These are phyloP conservation scores for Acleris sparsana DNA, from an alignment of 2,888 invertebrate genomes.

Conservation along the genomic window DNA sequence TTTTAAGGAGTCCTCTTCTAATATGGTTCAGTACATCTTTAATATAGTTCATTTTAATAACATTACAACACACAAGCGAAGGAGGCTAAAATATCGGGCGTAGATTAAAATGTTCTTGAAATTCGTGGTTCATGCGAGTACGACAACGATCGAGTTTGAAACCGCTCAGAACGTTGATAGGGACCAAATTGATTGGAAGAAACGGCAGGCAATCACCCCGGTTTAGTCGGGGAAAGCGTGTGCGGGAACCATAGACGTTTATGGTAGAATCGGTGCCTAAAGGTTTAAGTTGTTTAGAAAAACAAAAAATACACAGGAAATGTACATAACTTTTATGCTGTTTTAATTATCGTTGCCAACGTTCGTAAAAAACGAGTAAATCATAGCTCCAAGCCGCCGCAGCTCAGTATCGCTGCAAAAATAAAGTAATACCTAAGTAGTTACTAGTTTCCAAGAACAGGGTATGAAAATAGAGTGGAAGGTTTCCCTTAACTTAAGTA, in stretches of 20 bases:
- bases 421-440: too few species aligned
- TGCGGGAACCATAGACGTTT: background rate
- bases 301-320: too few species aligned
- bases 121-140: background rate
- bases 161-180: slow-evolving; percentile 7
- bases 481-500: background rate
- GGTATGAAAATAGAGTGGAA: background rate
- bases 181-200: slow-evolving; percentile 14
- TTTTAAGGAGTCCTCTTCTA: slow-evolving; percentile 3
- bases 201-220: slow-evolving; percentile 11
- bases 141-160: background rate
- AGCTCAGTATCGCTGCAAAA: too few species aligned
- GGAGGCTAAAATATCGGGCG: background rate
- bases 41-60: background rate
- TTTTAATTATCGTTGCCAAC: too few species aligned
- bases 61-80: background rate
- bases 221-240: slow-evolving; percentile 1
- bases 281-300: background rate
- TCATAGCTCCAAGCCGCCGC: too few species aligned
- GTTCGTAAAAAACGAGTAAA: too few species aligned
- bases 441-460: too few species aligned
- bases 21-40: slow-evolving; percentile 27
- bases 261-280: background rate
- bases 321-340: too few species aligned
- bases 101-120: background rate